phyloP scores from a whole-genome alignment of 2,797 vertebrate genomes.

The Podargus strigoides region DNA sequence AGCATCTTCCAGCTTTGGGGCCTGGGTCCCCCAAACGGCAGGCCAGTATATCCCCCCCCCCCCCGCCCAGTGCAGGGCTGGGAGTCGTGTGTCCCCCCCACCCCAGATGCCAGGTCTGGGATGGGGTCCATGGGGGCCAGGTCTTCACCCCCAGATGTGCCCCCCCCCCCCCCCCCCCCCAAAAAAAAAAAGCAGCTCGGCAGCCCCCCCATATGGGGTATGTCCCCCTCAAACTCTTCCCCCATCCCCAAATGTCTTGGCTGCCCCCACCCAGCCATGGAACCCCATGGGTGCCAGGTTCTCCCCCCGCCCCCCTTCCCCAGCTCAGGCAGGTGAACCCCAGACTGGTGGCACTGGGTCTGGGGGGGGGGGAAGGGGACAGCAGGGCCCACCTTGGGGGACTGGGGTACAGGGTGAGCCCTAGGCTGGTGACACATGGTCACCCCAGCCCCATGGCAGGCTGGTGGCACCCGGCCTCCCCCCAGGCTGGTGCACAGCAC shows the following conservation, averaged over 20 bases:
- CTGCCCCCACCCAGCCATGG: neutral
- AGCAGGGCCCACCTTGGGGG: neutral
- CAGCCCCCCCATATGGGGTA: neutral
- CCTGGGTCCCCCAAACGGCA: neutral
- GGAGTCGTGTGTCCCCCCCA: neutral
- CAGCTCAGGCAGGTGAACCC: neutral
- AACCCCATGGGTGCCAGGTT: fast-evolving
- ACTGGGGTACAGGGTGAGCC: neutral
- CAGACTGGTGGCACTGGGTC: neutral
- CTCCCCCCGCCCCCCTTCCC: neutral
- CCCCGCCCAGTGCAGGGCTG: neutral
- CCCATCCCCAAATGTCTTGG: fast-evolving
- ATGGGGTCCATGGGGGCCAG: neutral
- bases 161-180: fast-evolving
- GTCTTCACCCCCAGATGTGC: neutral
- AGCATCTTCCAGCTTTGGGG: neutral
- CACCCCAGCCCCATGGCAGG: neutral
- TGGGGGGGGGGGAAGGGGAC: neutral
- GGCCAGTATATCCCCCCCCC: neutral
- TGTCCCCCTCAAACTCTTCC: neutral
- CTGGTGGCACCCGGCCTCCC: neutral
- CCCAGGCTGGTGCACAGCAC: too few relatives aligned
- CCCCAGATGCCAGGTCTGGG: neutral
- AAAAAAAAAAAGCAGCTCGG: too few relatives aligned
- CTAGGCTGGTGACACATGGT: neutral